Base-by-base conservation (phyloP, 2,113 vertebrate genomes). In the Platichthys flesus region DNA sequence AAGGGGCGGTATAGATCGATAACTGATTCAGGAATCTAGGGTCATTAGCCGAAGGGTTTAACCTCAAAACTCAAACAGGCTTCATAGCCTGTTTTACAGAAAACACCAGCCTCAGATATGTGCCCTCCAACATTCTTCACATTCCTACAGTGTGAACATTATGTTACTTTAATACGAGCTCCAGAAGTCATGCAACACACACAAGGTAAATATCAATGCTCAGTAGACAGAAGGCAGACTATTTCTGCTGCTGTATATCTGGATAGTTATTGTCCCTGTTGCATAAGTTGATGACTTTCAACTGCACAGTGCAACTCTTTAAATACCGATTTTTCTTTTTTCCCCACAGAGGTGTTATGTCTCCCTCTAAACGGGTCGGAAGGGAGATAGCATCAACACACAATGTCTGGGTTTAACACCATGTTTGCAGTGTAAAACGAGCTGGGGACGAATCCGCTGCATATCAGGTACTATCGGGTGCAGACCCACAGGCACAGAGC, bases 81-180 rank as follows among this genome's bases (percentile, higher is more conserved):
- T 63, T 37, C 58, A 54, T 18, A 64, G 23, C 58, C 31, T 18
- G 47, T 68, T 71, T 63, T 12, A 62, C 56, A 69, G n/a, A 57
- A 65, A 76, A 42, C 45, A 40, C 54, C 45, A 40, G 61, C 4
- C 2, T 76, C 49, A 40, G 23, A 24, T 42, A 75, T 47, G 31
- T 12, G 55, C 60, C 47, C n/a, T 31, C 61, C 80, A 45, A 60
- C 74, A 81, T 86, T 82, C 73, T 51, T 86, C 20, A 69, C 31
- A n/a, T 86, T 75, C 63, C 66, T n/a, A 63, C 61, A 47, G 13
- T 42, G 21, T 42, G 31, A 85, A 70, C 54, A 20, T 9, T 24
- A 52, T 45, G 69, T 56, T 21, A 40, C 45, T 62, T 54, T 42
- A 42, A 42, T 40, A 68, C 31, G 73, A 54, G 21, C 42, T 67